Evolutionary conservation across 1,140 invertebrate genomes (phyloP).

Genomic region (Halesus radiatus): DNA sequence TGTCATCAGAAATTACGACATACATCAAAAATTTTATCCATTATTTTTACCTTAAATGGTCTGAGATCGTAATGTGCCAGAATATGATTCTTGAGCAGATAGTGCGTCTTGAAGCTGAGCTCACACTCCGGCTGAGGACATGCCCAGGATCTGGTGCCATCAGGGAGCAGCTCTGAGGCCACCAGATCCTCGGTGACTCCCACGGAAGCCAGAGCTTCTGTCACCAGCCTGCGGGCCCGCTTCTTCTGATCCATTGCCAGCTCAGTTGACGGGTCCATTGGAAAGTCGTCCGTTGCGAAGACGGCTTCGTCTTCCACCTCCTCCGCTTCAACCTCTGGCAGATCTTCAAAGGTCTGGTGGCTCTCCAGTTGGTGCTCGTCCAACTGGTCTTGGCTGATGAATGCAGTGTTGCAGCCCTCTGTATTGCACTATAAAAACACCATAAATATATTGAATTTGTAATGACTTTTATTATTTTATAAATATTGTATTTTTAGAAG

Average conservation of each 20-base stretch:
- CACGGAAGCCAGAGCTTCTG: slow-evolving; percentile 48
- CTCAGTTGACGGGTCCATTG: not conserved
- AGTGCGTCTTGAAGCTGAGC: slow-evolving; percentile 50
- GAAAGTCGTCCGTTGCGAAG: not conserved
- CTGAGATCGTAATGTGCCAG: slow-evolving; percentile 53
- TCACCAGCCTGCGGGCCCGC: slow-evolving; percentile 35
- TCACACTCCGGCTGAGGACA: slow-evolving; percentile 44
- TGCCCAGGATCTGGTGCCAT: slow-evolving; percentile 43
- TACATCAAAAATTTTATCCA: no score
- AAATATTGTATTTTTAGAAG: no score
- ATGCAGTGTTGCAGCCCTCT: slow-evolving; percentile 38
- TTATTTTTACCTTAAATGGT: slow-evolving; percentile 50
- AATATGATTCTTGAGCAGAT: slow-evolving; percentile 52
- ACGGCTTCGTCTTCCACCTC: not conserved
- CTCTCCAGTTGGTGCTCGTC: slow-evolving; percentile 33
- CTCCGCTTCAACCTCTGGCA: not conserved
- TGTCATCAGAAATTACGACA: no score
- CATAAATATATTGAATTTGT: no score
- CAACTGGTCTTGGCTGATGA: slow-evolving; percentile 40
- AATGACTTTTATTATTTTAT: no score
- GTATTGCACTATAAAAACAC: slow-evolving; percentile 42
- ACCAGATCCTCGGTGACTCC: slow-evolving; percentile 49
- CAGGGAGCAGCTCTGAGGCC: slow-evolving; percentile 28
- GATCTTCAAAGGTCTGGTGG: not conserved
- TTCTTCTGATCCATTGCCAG: not conserved